Base-by-base conservation (phyloP, 2,797 vertebrate genomes). In the Nyctibius grandis region DNA sequence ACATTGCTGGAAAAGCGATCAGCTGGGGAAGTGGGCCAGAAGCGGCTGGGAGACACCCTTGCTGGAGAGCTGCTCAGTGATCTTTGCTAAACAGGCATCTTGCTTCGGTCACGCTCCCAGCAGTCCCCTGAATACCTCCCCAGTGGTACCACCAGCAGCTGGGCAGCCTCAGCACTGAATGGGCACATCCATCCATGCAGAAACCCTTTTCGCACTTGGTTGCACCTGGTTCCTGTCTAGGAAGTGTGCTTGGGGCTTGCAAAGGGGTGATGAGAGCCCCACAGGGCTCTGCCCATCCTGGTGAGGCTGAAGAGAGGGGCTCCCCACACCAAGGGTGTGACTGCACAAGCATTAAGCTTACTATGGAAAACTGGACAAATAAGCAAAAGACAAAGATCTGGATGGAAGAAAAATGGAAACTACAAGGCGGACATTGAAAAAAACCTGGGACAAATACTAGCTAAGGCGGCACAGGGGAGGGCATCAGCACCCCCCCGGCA, bases 371-470 rank as follows among this genome's bases (percentile, higher is more conserved):
- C 7, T 31, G 57, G 12, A 65, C 14, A 64, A 53, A 11, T 2
- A 44, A n/a, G 6, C 5, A 25, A 31, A 65, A 34, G 34, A 14
- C 10, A 7, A 76, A 70, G 34, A 29, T 36, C 36, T 51, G 42
- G 15, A 16, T n/a, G 17, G 0, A 45, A 85, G 6, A 67, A 61
- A 60, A 79, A 45, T 0, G 2, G 48, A 28, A 94, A 81, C 23
- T 33, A 33, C 0, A 0, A 76, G 10, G 50, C 10, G 42, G 40
- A 23, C 1, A 0, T 22, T 76, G 21, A 36, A 78, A 67, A 67
- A 65, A 75, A n/a, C 0, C 9, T 11, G n/a, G 28, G 17, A 54
- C 34, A 65, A 78, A 50, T 48, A 33, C 13, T 2, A 29, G 26
- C 20, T 31, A 11, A 54, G 8, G 26, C 57, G 47, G 28, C 33